Evolutionary conservation across 2,113 vertebrate genomes (phyloP).

Genomic region (Saguinus imperator): DNA sequence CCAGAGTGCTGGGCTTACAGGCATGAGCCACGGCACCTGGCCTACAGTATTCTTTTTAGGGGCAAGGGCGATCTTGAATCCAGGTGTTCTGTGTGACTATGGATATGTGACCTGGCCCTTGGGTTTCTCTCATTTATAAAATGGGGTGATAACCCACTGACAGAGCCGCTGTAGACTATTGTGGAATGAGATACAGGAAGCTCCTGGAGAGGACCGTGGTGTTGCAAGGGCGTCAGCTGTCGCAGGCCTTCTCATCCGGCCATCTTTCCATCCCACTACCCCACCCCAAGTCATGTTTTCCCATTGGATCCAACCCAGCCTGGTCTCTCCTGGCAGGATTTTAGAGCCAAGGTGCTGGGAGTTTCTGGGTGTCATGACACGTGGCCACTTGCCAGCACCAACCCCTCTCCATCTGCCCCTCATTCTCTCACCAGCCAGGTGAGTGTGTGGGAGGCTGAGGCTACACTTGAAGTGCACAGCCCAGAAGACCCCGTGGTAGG

Average conservation of each 20-base stretch:
- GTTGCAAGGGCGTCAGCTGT: rapidly evolving
- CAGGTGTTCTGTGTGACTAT: too few species aligned
- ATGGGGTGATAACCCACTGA: too few species aligned
- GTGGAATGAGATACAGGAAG: neutral
- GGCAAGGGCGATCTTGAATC: neutral
- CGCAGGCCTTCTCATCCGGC: rapidly evolving
- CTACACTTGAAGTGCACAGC: neutral
- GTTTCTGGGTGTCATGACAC: neutral
- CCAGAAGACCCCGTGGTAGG: neutral
- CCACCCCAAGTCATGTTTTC: neutral
- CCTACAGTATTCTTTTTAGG: neutral
- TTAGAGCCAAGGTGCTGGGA: slow-evolving; percentile 75
- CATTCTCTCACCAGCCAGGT: slow-evolving; percentile 57
- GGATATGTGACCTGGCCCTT: neutral
- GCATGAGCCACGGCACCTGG: too few species aligned
- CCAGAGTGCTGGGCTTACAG: too few species aligned
- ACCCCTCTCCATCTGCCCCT: neutral
- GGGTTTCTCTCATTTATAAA: neutral
- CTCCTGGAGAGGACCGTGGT: rapidly evolving
- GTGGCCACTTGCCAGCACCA: neutral
- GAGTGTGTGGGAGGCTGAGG: neutral
- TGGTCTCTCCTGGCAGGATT: slow-evolving; percentile 71
- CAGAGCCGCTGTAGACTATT: neutral
- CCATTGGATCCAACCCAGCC: neutral
- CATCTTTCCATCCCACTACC: neutral